These are phyloP conservation scores for Micronycteris hirsuta DNA, from an alignment of 2,113 vertebrate genomes.

Conservation along the genomic window DNA sequence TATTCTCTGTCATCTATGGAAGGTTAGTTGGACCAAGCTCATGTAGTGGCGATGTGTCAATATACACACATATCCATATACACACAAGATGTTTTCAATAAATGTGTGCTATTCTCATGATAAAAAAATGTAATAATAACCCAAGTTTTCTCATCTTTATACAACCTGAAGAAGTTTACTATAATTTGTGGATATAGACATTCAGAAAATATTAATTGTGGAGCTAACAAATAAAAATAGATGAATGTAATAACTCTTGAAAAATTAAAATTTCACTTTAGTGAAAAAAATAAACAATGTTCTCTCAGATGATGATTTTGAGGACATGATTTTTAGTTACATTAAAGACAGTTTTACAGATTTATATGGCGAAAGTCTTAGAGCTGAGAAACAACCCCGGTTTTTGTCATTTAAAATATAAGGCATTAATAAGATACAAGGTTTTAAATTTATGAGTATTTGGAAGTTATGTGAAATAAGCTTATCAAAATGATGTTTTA, in stretches of 20 bases:
- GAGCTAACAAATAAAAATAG: background rate
- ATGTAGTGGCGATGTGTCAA: background rate
- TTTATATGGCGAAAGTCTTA: background rate
- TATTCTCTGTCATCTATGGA: background rate
- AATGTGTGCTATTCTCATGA: background rate
- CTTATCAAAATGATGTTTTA: background rate
- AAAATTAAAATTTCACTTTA: background rate
- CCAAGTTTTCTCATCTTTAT: background rate
- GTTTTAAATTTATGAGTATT: background rate
- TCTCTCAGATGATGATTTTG: background rate
- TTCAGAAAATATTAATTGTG: background rate
- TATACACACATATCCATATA: background rate
- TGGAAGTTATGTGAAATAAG: background rate
- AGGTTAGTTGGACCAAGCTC: background rate
- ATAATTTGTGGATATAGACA: background rate
- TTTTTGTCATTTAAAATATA: slow-evolving; percentile 17
- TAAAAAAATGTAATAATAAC: background rate
- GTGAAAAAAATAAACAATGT: background rate
- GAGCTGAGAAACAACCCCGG: background rate
- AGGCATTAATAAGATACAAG: background rate
- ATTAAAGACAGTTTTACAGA: background rate
- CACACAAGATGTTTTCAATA: background rate
- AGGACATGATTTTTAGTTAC: background rate
- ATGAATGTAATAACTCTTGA: background rate
- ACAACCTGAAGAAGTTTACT: background rate